These are phyloP conservation scores for Drusus annulatus DNA, from an alignment of 1,140 invertebrate genomes.

Conservation along the genomic window DNA sequence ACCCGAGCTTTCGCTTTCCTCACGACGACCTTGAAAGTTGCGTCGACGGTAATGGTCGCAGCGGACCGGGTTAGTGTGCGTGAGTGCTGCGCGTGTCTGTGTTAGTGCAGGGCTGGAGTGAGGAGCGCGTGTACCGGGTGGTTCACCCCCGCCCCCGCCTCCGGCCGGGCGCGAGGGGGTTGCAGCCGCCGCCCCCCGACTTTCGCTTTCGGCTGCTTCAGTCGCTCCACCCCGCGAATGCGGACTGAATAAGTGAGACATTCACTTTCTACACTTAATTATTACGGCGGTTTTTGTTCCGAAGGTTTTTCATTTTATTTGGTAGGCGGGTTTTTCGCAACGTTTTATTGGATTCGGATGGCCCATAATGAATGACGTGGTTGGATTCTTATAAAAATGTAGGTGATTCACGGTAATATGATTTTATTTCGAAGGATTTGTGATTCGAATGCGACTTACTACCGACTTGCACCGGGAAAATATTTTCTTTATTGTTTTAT, in stretches of 20 bases:
- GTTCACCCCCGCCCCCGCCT: slow-evolving; percentile 3
- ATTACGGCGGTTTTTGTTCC: slow-evolving; percentile 13
- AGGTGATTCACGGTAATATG: neutral
- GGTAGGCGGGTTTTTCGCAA: neutral
- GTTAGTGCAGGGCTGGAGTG: slow-evolving; percentile 37
- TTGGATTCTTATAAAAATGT: neutral
- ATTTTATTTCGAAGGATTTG: too few relatives aligned
- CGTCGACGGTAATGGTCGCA: slow-evolving; percentile 57
- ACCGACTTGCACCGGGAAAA: too few relatives aligned
- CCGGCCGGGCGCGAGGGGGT: slow-evolving; percentile 56
- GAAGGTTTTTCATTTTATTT: neutral
- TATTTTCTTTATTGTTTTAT: too few relatives aligned
- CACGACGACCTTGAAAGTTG: slow-evolving; percentile 59
- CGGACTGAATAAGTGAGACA: slow-evolving; percentile 33
- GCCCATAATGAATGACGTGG: neutral
- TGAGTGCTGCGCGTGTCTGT: slow-evolving; percentile 27
- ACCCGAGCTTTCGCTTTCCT: slow-evolving; percentile 51
- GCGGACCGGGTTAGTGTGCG: slow-evolving; percentile 19
- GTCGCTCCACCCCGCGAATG: slow-evolving; percentile 14
- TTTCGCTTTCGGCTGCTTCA: slow-evolving; percentile 50
- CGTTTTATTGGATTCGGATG: neutral
- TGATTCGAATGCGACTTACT: too few relatives aligned
- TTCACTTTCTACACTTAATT: slow-evolving; percentile 36
- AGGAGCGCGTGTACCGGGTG: slow-evolving; percentile 30
- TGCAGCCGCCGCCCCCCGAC: slow-evolving; percentile 50